These are phyloP conservation scores for Drosophila chauvacae DNA, from an alignment of 1,140 invertebrate genomes.

Conservation along the genomic window DNA sequence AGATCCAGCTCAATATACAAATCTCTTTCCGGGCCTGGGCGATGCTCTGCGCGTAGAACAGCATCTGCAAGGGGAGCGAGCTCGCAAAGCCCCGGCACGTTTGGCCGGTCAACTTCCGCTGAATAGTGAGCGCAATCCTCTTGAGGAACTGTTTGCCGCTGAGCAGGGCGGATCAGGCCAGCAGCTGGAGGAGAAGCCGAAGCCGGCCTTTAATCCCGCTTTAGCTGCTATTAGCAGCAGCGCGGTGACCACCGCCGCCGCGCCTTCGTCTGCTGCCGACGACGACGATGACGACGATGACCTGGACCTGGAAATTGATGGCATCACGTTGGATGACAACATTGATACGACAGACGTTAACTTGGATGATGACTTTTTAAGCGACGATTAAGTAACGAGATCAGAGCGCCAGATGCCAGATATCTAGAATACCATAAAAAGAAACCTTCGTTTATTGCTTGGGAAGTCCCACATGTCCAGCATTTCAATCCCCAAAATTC, in stretches of 20 bases:
- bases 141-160: slow-evolving; percentile 88
- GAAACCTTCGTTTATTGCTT: slow-evolving; percentile 57
- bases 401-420: slow-evolving; percentile 36
- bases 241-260: slow-evolving; percentile 16
- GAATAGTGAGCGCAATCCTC: slow-evolving; percentile 89
- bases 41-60: slow-evolving; percentile 92
- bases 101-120: slow-evolving; percentile 86
- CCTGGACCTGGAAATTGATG: slow-evolving; percentile 87
- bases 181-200: slow-evolving; percentile 63
- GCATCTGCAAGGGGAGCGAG: slow-evolving; percentile 86
- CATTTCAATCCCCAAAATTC: slow-evolving; percentile 70
- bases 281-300: slow-evolving; percentile 82
- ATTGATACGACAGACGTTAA: slow-evolving; percentile 87
- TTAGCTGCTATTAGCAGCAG: slow-evolving; percentile 18
- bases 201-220: slow-evolving; percentile 49
- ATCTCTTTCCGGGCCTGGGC: slow-evolving; percentile 95
- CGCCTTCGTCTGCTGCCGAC: slow-evolving; percentile 62
- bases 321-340: slow-evolving; percentile 87
- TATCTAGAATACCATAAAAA: slow-evolving; percentile 48
- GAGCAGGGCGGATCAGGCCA: slow-evolving; percentile 57
- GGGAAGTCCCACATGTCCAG: slow-evolving; percentile 30
- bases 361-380: slow-evolving; percentile 78
- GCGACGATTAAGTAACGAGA: slow-evolving; percentile 70
- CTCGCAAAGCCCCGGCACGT: slow-evolving; percentile 85
- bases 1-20: slow-evolving; percentile 97